These are phyloP conservation scores for Willisornis vidua DNA, from an alignment of 2,113 vertebrate species.

Conservation along the genomic window DNA sequence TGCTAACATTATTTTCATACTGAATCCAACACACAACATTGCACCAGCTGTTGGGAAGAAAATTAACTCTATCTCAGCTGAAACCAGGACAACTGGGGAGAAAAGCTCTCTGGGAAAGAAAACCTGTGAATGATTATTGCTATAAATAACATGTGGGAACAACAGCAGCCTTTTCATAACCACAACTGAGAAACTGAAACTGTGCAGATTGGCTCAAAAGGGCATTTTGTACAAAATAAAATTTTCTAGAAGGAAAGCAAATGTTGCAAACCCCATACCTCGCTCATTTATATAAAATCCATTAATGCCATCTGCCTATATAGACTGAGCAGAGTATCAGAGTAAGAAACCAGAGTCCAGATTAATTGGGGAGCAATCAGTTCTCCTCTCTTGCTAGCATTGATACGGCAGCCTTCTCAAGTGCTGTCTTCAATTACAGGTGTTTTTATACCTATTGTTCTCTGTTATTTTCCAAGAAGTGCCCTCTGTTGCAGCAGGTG, in stretches of 20 bases:
- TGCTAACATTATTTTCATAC: neutral
- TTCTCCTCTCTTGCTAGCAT: neutral
- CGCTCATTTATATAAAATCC: neutral
- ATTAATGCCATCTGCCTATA: accelerated
- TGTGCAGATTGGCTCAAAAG: neutral
- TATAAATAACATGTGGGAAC: neutral
- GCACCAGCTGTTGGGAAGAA: neutral
- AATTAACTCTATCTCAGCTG: neutral
- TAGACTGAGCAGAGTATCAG: neutral
- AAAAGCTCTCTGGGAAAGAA: neutral
- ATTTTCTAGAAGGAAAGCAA: neutral
- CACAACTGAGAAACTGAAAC: neutral
- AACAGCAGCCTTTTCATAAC: neutral
- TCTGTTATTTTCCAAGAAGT: neutral
- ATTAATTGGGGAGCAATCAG: neutral
- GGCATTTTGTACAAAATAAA: neutral
- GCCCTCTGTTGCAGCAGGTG: neutral
- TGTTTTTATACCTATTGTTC: neutral
- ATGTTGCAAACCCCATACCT: neutral
- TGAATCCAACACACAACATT: neutral
- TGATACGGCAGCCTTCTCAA: neutral
- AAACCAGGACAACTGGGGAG: neutral
- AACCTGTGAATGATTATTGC: accelerated
- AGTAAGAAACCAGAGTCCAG: neutral
- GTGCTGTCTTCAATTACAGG: neutral